These are phyloP conservation scores for Platerodrilus igneus DNA, from an alignment of 2,888 invertebrate species.

Conservation along the genomic window DNA sequence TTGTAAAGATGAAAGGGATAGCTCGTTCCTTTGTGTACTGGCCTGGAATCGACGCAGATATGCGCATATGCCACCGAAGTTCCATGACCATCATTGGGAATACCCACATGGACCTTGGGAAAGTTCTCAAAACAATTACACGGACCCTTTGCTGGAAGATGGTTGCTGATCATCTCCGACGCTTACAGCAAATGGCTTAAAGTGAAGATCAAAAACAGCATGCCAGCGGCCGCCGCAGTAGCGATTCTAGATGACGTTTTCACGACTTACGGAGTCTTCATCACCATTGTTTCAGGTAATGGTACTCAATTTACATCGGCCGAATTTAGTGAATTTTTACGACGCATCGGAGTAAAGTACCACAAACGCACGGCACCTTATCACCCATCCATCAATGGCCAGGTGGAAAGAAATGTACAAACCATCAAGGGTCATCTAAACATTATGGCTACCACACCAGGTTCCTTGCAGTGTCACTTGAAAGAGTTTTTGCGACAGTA, in stretches of 20 bases:
- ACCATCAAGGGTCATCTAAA: conserved; percentile 15
- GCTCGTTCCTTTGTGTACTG: conserved; percentile 29
- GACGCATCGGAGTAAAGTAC: conserved; percentile 17
- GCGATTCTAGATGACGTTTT: conserved; percentile 20
- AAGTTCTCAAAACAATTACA: conserved; percentile 36
- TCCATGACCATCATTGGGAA: conserved; percentile 29
- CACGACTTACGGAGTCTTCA: conserved; percentile 21
- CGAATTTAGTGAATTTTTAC: conserved; percentile 18
- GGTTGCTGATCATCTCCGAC: conserved; percentile 25
- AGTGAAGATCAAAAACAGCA: conserved; percentile 22
- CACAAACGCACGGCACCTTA: conserved; percentile 23
- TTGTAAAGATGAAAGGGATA: conserved; percentile 33
- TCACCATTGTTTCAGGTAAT: conserved; percentile 25
- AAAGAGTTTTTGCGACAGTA: conserved; percentile 15
- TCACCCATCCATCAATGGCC: conserved; percentile 24
- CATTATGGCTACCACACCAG: conserved; percentile 1
- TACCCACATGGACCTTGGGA: conserved; percentile 29
- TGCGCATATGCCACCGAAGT: conserved; percentile 25
- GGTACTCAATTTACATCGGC: conserved; percentile 21
- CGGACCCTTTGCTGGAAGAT: conserved; percentile 29
- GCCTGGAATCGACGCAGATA: conserved; percentile 31
- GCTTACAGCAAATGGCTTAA: conserved; percentile 29
- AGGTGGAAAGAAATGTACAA: conserved; percentile 22
- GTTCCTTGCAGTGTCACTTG: conserved; percentile 7
- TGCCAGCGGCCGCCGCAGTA: conserved; percentile 19